Base-by-base conservation (phyloP, 2,797 vertebrate genomes). In the Leptoclinus maculatus region DNA sequence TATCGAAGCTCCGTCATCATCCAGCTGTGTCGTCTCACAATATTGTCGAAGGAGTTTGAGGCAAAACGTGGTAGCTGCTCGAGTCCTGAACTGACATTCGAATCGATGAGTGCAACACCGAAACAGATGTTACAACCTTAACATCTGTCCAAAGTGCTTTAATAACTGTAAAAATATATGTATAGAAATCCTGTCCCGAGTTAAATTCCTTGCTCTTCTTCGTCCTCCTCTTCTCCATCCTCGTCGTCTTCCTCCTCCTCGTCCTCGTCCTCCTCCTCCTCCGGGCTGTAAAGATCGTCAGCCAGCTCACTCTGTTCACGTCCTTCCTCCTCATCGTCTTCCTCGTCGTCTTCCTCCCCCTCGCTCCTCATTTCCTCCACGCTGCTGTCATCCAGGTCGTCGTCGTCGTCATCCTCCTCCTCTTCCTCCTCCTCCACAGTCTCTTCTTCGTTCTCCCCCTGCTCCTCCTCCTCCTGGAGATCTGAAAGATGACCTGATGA, bases 301-400 rank as follows among this genome's bases (percentile, higher is more conserved):
- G 27, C 76, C 39, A 76, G 79, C 19, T 91, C 89, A 0, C 19
- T 89, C 10, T 27, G 66, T 23, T 88, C 72, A 0, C 71, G 69
- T 4, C 16, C 81, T 2, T 86, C 90, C 7, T 88, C 90, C 0
- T 89, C 89, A 0, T 88, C 86, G 1, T 90, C 87, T 2, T 89
- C 90, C 32, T 90, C 85, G 45, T 91, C 86, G 0, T 88, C 86
- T 76, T 85, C 90, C 39, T 94, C 93, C 5, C 88, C 93, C 64
- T 93, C 92, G 0, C 89, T 92, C 79, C 89, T 88, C 78, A 94
- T 89, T 47, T 94, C 93, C 29, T 93, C 93, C 67, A 91, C 86
- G 19, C 83, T 90, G 81, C 90, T 92, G 70, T 92, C 90, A 2
- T 92, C 91, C 0, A 89, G 82, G 0, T 92, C 80, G 0, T 90